These are phyloP conservation scores for Macrotis lagotis DNA, from an alignment of 2,113 vertebrate genomes.

Conservation along the genomic window DNA sequence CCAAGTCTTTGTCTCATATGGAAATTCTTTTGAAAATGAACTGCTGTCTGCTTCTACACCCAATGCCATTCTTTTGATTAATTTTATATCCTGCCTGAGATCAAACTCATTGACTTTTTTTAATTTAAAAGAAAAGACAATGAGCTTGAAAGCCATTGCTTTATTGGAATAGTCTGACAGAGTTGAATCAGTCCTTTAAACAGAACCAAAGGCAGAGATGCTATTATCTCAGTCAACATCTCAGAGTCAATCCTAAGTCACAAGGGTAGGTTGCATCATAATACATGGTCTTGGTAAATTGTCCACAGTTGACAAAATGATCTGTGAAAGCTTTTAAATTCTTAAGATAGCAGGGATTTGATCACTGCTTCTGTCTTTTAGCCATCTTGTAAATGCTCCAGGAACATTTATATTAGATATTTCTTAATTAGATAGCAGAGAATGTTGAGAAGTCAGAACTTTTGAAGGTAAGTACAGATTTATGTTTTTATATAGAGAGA, in stretches of 20 bases:
- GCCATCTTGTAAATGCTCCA: background rate
- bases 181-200: background rate
- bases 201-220: background rate
- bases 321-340: background rate
- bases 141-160: background rate
- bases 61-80: constrained; percentile 6
- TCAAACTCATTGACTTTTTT: constrained; percentile 24
- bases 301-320: background rate
- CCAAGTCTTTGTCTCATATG: constrained; percentile 25
- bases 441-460: background rate
- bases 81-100: constrained; percentile 2
- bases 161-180: background rate
- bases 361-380: background rate
- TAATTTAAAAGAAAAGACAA: constrained; percentile 8
- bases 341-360: background rate
- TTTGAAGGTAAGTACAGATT: background rate
- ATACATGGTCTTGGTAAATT: background rate
- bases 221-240: background rate
- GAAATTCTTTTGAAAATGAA: constrained; percentile 18
- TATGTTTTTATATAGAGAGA: constrained; percentile 19
- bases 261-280: background rate
- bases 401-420: background rate
- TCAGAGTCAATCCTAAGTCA: background rate
- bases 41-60: background rate
- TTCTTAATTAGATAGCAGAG: background rate